phyloP scores from a whole-genome alignment of 2,797 vertebrate species.

The Halcyon badia region DNA sequence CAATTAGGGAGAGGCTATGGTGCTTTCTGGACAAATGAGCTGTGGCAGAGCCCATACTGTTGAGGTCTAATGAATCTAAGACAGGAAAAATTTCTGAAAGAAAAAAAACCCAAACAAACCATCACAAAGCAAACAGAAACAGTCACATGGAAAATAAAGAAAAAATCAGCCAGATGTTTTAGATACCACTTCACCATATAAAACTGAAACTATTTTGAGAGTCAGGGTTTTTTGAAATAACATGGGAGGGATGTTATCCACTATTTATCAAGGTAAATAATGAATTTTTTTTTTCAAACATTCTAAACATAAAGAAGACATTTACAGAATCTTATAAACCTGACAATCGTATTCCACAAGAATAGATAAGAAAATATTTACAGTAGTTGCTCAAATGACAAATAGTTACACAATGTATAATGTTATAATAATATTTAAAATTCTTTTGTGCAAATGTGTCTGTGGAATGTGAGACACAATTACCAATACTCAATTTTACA shows the following conservation, averaged over 20 bases:
- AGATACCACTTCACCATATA: not conserved
- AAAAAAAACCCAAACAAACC: not conserved
- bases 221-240: not conserved
- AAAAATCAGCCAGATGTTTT: not conserved
- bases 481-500: not conserved
- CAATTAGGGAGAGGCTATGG: not conserved
- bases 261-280: not conserved
- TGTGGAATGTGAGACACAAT: not conserved
- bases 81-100: not conserved
- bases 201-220: accelerated
- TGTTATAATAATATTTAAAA: not conserved
- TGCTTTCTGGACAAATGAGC: not conserved
- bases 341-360: not conserved
- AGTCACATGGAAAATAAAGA: not conserved
- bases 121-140: not conserved
- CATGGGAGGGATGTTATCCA: not conserved
- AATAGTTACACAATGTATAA: not conserved
- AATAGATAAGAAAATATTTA: not conserved
- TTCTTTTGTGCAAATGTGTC: not conserved
- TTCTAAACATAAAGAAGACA: not conserved
- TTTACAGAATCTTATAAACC: not conserved
- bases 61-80: not conserved
- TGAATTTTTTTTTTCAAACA: not conserved
- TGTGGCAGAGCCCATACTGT: not conserved
- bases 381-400: not conserved